phyloP scores from a whole-genome alignment of 2,888 invertebrate species.

The Hofmannophila pseudospretella region DNA sequence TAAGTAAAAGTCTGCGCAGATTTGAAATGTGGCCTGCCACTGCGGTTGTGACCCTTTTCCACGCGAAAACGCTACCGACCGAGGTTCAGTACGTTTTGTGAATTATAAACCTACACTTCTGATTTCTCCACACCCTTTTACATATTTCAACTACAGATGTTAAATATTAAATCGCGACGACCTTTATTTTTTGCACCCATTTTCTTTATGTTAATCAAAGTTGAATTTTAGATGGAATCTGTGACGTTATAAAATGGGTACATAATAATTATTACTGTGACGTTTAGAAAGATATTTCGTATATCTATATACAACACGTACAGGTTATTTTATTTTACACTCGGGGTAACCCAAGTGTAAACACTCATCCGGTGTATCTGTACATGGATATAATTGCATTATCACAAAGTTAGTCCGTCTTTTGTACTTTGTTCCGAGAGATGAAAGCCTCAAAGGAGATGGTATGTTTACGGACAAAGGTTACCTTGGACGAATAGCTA shows the following conservation, averaged over 20 bases:
- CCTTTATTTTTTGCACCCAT: too few species aligned
- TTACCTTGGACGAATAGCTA: too few species aligned
- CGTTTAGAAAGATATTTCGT: too few species aligned
- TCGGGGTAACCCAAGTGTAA: background rate
- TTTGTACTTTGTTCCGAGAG: too few species aligned
- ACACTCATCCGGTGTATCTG: too few species aligned
- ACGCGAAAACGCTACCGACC: too few species aligned
- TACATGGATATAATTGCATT: background rate
- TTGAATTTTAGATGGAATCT: too few species aligned
- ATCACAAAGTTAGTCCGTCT: background rate
- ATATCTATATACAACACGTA: too few species aligned
- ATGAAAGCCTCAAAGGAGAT: background rate
- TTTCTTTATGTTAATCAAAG: too few species aligned
- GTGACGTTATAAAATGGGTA: too few species aligned
- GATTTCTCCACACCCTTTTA: background rate
- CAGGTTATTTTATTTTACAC: background rate
- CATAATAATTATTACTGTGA: too few species aligned
- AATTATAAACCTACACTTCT: conserved; percentile 1
- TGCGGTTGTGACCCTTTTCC: conserved; percentile 7
- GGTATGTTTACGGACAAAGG: background rate
- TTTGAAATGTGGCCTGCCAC: conserved; percentile 2
- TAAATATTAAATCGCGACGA: background rate
- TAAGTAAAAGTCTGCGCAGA: too few species aligned
- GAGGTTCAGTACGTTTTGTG: conserved; percentile 1
- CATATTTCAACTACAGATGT: background rate